Conservation (phyloP, 2,113 vertebrate genomes). For the Phaethon lepturus region DNA sequence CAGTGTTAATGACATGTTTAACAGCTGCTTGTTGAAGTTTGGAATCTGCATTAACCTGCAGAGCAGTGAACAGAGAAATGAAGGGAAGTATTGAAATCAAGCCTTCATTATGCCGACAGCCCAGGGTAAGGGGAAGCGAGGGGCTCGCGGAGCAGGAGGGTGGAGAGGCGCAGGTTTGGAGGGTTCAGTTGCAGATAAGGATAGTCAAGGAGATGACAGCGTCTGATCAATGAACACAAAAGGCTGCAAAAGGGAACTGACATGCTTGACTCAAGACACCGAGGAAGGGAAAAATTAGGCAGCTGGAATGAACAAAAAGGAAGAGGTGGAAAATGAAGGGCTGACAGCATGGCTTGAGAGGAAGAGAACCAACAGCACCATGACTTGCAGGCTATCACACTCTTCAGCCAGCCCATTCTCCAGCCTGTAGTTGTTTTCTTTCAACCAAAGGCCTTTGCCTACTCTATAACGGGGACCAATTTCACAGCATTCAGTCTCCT, state of each 20-base stretch:
- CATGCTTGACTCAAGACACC: background rate
- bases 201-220: slow-evolving; percentile 39
- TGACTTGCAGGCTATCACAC: background rate
- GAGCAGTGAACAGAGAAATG: slow-evolving; percentile 84
- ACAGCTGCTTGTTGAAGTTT: slow-evolving; percentile 90
- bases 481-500: background rate
- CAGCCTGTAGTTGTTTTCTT: background rate
- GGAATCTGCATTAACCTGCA: slow-evolving; percentile 90
- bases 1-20: slow-evolving; percentile 90
- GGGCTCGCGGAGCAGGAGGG: slow-evolving; percentile 17
- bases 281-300: background rate
- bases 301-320: background rate
- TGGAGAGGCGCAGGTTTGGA: background rate
- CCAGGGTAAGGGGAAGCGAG: slow-evolving; percentile 69
- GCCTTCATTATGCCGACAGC: slow-evolving; percentile 83
- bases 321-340: background rate
- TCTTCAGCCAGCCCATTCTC: accelerated
- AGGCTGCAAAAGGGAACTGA: background rate
- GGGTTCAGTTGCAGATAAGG: slow-evolving; percentile 54
- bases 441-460: background rate
- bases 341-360: background rate
- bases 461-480: background rate
- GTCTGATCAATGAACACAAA: slow-evolving; percentile 60
- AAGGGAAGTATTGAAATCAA: slow-evolving; percentile 85
- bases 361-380: accelerated